Conservation (phyloP, 1,140 invertebrate species). For the Polyergus mexicanus region DNA sequence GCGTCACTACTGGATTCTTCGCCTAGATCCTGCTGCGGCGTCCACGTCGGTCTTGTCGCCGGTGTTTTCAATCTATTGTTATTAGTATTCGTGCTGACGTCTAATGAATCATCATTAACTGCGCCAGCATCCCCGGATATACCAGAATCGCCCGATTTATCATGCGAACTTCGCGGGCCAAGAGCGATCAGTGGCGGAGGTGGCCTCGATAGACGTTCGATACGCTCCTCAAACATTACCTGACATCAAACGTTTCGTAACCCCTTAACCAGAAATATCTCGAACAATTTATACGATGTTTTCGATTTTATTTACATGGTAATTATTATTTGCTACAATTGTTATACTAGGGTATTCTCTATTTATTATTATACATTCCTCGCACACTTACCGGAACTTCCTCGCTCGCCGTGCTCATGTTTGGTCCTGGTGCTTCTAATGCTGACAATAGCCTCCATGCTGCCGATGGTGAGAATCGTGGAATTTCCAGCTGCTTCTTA, state of each 20-base stretch:
- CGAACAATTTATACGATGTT: background rate
- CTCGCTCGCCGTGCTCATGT: conserved; percentile 81
- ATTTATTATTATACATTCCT: background rate
- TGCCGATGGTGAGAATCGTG: conserved; percentile 93
- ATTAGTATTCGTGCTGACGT: conserved; percentile 74
- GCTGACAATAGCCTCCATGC: conserved; percentile 92
- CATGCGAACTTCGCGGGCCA: conserved; percentile 85
- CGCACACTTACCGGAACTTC: conserved; percentile 80
- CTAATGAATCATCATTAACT: conserved; percentile 81
- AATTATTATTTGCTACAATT: conserved; percentile 12
- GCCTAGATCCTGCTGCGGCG: conserved; percentile 92
- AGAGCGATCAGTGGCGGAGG: conserved; percentile 84
- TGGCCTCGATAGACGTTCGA: conserved; percentile 86
- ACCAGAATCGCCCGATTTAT: conserved; percentile 93
- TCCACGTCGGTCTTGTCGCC: conserved; percentile 88
- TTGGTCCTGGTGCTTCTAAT: conserved; percentile 79
- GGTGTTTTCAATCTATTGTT: conserved; percentile 73
- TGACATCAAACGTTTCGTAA: conserved; percentile 51
- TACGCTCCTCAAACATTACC: conserved; percentile 87
- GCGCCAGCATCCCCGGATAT: conserved; percentile 92
- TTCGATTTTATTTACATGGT: conserved; percentile 51
- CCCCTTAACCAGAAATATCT: background rate
- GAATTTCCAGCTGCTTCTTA: conserved; percentile 91
- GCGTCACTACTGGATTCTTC: conserved; percentile 90
- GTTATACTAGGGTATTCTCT: background rate